These are phyloP conservation scores for Gymnocypris eckloni DNA, from an alignment of 2,797 vertebrate genomes.

Conservation along the genomic window DNA sequence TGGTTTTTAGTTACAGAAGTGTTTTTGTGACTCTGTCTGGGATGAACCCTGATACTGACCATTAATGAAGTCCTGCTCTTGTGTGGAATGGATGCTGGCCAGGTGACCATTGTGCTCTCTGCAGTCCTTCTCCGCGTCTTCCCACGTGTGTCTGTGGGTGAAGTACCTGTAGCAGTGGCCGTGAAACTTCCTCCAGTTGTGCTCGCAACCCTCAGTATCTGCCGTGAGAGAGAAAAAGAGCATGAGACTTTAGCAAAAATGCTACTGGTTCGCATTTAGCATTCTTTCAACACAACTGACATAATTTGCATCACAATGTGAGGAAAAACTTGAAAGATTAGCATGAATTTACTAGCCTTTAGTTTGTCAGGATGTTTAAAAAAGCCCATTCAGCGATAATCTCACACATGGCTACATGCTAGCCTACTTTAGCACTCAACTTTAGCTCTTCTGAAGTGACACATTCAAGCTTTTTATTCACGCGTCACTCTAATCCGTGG, in stretches of 20 bases:
- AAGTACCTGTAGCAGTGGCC: constrained; percentile 96
- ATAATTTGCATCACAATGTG: background rate
- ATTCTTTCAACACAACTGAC: too few relatives aligned
- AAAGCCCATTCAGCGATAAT: constrained; percentile 32
- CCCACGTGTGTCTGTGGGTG: constrained; percentile 90
- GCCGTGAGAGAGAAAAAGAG: constrained; percentile 38
- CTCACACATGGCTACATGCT: constrained; percentile 1
- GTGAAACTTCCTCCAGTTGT: constrained; percentile 95
- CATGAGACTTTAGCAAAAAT: background rate
- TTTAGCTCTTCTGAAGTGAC: constrained; percentile 43
- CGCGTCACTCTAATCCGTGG: constrained; percentile 68
- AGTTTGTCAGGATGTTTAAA: constrained; percentile 24
- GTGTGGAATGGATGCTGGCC: constrained; percentile 89
- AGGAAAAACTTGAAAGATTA: constrained; percentile 9
- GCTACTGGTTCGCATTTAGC: background rate
- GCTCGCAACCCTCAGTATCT: constrained; percentile 72
- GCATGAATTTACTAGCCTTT: background rate
- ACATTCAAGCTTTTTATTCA: constrained; percentile 50
- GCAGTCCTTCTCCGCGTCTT: constrained; percentile 93
- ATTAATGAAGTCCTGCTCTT: constrained; percentile 91
- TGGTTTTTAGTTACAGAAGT: background rate
- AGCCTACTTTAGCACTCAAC: constrained; percentile 40
- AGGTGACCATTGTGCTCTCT: constrained; percentile 90
- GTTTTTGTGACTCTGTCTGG: background rate
- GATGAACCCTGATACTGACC: constrained; percentile 72